Percentiles rank a stretch among this genome's conserved stretches.
These are phyloP conservation scores for Ophion ventricosus DNA, from an alignment of 2,888 invertebrate species.

Conservation along the genomic window DNA sequence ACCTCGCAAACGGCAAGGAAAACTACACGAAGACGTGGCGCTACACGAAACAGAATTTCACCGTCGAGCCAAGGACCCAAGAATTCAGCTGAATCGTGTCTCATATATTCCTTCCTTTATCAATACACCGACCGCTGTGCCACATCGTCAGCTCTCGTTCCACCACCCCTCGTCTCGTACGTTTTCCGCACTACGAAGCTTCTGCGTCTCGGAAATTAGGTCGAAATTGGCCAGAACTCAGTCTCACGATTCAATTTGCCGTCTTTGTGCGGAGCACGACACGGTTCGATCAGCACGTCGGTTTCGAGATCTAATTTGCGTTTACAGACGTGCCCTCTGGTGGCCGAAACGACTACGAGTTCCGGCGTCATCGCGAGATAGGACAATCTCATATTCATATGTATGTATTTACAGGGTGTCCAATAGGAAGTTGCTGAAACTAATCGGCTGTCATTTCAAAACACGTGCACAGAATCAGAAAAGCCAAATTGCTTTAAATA, in stretches of 20 bases:
- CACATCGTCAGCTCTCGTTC: neutral
- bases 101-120: too few species aligned
- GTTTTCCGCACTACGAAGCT: constrained; percentile 30
- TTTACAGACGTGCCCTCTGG: constrained; percentile 68
- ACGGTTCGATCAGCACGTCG: constrained; percentile 74
- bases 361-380: constrained; percentile 20
- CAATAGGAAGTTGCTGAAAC: too few species aligned
- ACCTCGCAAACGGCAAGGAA: too few species aligned
- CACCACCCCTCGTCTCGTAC: neutral
- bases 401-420: too few species aligned
- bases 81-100: too few species aligned
- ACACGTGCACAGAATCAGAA: too few species aligned
- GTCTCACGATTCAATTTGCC: constrained; percentile 77
- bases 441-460: too few species aligned
- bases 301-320: constrained; percentile 78
- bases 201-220: constrained; percentile 72
- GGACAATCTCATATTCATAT: neutral
- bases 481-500: too few species aligned
- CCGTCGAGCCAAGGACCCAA: too few species aligned
- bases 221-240: constrained; percentile 76
- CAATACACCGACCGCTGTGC: constrained; percentile 1
- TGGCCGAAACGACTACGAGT: constrained; percentile 7
- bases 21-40: too few species aligned
- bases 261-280: constrained; percentile 73
- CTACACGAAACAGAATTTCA: too few species aligned